These are phyloP conservation scores for Dendronephthya gigantea DNA, from an alignment of 64 coral and sea anemone genomes.

Conservation along the genomic window DNA sequence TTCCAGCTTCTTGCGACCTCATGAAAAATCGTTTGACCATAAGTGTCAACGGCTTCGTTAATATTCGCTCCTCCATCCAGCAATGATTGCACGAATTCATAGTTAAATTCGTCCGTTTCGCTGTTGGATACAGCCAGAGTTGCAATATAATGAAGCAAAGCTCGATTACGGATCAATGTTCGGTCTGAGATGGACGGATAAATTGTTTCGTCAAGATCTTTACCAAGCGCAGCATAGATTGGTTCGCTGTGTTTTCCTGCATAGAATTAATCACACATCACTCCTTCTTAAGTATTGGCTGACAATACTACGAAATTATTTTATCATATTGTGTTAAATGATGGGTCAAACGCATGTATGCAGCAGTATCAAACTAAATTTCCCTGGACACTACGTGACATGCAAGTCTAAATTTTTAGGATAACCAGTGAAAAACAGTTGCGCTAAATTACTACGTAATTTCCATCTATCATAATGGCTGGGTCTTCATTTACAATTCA, in stretches of 20 bases:
- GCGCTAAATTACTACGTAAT: no score
- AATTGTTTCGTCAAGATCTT: neutral
- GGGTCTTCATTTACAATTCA: neutral
- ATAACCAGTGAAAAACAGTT: no score
- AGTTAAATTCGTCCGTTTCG: neutral
- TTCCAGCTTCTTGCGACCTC: neutral
- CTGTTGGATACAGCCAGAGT: neutral
- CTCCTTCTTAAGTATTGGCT: no score
- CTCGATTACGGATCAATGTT: neutral
- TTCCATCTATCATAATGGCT: no score
- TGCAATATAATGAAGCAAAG: neutral
- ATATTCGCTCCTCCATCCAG: conserved; percentile 6
- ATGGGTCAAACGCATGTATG: no score
- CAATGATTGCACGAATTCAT: neutral
- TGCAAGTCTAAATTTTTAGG: no score
- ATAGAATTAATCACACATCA: no score
- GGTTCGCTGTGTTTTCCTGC: no score
- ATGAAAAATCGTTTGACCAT: conserved; percentile 3
- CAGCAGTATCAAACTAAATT: no score
- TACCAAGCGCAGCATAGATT: neutral
- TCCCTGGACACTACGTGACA: no score
- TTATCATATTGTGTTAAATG: no score
- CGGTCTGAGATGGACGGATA: neutral
- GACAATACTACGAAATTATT: no score
- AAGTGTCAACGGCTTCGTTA: neutral